Percentiles rank a stretch among this genome's conserved stretches.
Conservation (phyloP, 2,888 invertebrate genomes). For the Drosophila fulvimacula region DNA sequence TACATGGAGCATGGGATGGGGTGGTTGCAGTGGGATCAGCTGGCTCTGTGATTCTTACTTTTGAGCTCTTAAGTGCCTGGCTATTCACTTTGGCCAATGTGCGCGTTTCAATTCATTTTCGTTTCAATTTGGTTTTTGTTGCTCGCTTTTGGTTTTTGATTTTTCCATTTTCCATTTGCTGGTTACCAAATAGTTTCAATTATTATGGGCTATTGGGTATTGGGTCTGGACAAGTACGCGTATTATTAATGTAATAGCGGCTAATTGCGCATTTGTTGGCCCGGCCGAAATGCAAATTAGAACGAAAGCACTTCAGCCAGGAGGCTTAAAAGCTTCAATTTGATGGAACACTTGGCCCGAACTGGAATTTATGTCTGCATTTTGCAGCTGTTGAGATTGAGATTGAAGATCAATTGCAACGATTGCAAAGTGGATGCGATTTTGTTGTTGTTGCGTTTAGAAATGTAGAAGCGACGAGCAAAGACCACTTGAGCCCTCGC, state of each 20-base stretch:
- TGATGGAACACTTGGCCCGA: conserved; percentile 74
- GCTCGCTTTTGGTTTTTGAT: conserved; percentile 27
- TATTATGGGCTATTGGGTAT: conserved; percentile 37
- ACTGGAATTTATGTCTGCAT: conserved; percentile 59
- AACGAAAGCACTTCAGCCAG: conserved; percentile 66
- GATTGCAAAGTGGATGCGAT: conserved; percentile 48
- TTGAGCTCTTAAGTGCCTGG: conserved; percentile 75
- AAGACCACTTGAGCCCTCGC: conserved; percentile 56
- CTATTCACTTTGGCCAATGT: conserved; percentile 75
- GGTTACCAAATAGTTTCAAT: conserved; percentile 44
- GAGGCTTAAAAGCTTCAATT: conserved; percentile 75
- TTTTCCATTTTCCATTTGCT: conserved; percentile 37
- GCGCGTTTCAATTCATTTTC: conserved; percentile 72
- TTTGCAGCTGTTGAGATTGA: conserved; percentile 52
- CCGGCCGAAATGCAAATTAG: conserved; percentile 68
- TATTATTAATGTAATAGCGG: conserved; percentile 78
- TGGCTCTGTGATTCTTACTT: conserved; percentile 31
- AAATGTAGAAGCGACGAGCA: conserved; percentile 33
- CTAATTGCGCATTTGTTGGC: conserved; percentile 74
- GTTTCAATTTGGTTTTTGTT: conserved; percentile 40
- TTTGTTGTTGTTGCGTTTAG: conserved; percentile 48
- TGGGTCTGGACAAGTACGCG: conserved; percentile 63
- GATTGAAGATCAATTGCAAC: conserved; percentile 58
- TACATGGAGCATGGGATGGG: not conserved
- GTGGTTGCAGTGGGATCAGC: not conserved